These are phyloP conservation scores for Corvus moneduloides DNA, from an alignment of 2,113 vertebrate species.

Conservation along the genomic window DNA sequence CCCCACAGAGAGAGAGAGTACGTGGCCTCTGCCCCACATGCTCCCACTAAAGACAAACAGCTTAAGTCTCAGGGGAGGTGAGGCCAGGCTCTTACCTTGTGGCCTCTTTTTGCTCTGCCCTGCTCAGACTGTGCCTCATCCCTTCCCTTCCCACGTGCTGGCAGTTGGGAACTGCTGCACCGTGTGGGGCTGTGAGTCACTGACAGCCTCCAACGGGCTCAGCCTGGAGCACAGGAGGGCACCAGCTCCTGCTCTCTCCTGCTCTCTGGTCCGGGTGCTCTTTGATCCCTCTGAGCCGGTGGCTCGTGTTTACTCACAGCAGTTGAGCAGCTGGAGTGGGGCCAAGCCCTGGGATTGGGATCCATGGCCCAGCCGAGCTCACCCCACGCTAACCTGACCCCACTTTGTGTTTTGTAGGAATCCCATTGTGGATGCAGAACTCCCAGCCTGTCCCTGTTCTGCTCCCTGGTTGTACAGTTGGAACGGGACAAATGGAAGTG, in stretches of 20 bases:
- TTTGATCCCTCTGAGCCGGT: not conserved
- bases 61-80: not conserved
- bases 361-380: rapidly evolving
- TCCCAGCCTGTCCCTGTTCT: not conserved
- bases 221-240: not conserved
- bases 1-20: not conserved
- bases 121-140: not conserved
- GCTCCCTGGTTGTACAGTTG: not conserved
- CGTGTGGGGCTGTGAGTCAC: not conserved
- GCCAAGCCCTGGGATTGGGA: not conserved
- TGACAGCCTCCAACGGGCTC: not conserved
- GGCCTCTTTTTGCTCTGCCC: not conserved
- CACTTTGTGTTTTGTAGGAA: slow-evolving; percentile 17
- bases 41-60: not conserved
- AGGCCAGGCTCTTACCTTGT: not conserved
- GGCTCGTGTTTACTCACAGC: not conserved
- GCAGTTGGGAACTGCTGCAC: not conserved
- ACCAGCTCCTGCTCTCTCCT: not conserved
- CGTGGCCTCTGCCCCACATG: not conserved
- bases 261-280: not conserved
- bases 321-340: not conserved
- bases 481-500: not conserved
- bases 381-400: rapidly evolving
- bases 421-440: not conserved
- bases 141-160: not conserved